phyloP scores from a whole-genome alignment of 2,888 invertebrate genomes.

The Noctua janthe region DNA sequence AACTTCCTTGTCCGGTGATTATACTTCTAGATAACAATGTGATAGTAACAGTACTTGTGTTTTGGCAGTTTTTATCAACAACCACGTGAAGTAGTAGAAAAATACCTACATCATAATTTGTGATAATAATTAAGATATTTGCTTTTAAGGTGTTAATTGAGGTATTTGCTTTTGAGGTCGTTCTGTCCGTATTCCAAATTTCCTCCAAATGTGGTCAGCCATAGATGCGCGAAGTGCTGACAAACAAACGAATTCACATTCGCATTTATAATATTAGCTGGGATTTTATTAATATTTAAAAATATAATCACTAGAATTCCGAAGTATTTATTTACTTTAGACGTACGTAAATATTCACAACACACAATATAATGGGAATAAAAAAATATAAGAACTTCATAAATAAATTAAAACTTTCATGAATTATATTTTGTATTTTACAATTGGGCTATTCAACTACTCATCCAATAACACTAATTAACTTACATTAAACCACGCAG shows the following conservation, averaged over 20 bases:
- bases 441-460: too few relatives aligned
- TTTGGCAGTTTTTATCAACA: not conserved
- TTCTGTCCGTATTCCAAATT: not conserved
- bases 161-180: not conserved
- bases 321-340: not conserved
- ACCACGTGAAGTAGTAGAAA: not conserved
- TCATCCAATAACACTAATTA: not conserved
- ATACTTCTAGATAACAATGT: slow-evolving; percentile 29
- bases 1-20: not conserved
- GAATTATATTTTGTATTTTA: not conserved
- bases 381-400: not conserved
- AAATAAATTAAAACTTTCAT: not conserved
- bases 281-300: too few relatives aligned
- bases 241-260: not conserved
- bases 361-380: not conserved
- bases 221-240: not conserved
- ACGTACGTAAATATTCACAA: too few relatives aligned
- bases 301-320: not conserved
- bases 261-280: not conserved
- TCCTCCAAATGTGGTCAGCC: not conserved
- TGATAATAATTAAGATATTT: not conserved
- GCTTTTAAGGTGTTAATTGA: not conserved
- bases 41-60: not conserved
- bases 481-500: slow-evolving; percentile 87
- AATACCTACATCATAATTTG: not conserved